These are phyloP conservation scores for Macropodus opercularis DNA, from an alignment of 2,797 vertebrate genomes.

Conservation along the genomic window DNA sequence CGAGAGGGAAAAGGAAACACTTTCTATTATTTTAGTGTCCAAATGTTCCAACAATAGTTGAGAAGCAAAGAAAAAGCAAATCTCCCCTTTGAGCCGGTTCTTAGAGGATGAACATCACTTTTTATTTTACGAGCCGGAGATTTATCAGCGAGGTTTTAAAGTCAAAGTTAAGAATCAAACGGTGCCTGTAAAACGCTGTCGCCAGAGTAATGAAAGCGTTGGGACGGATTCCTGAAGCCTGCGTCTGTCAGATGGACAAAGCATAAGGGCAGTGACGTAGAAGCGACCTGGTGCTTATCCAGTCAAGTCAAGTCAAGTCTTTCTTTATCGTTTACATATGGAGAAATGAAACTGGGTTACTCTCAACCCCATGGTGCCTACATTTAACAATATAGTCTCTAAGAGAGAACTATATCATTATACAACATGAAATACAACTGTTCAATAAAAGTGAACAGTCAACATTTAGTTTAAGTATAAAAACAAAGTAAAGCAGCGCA, in stretches of 20 bases:
- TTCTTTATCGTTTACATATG: too few species aligned
- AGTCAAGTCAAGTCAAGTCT: too few species aligned
- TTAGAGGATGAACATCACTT: neutral
- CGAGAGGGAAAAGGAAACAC: neutral
- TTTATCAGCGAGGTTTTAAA: constrained; percentile 23
- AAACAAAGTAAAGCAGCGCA: too few species aligned
- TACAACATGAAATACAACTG: too few species aligned
- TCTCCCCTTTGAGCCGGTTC: neutral
- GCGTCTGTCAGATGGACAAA: constrained; percentile 35
- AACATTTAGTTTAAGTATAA: too few species aligned
- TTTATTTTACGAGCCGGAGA: neutral
- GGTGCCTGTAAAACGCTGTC: constrained; percentile 14
- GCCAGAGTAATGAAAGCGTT: constrained; percentile 22
- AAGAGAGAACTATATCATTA: too few species aligned
- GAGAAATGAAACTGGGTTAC: too few species aligned
- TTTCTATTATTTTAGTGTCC: constrained; percentile 27
- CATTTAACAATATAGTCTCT: too few species aligned
- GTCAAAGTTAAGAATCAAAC: constrained; percentile 29
- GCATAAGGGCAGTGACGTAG: constrained; percentile 43
- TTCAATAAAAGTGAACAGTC: too few species aligned
- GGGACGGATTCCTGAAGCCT: neutral
- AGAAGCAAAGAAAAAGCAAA: neutral
- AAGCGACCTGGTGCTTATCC: constrained; percentile 15
- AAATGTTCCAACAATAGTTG: constrained; percentile 17
- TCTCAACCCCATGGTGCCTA: too few species aligned